Base-by-base conservation (phyloP, 1,140 invertebrate genomes). In the Drosophila kepulauana region DNA sequence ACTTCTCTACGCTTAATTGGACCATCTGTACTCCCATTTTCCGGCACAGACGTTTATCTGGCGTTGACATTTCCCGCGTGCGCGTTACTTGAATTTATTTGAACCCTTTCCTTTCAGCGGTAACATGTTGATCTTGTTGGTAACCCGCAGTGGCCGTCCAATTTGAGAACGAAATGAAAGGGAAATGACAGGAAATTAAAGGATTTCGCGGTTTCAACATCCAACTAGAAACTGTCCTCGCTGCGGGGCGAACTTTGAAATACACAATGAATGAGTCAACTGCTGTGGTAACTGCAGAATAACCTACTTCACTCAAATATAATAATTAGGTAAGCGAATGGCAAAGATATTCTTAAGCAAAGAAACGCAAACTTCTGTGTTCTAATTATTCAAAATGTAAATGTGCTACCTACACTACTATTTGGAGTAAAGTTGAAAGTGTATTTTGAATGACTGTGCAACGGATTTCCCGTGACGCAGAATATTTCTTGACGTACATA, bases 181-280 rank as follows among this genome's bases (percentile, higher is more conserved):
- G 87, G 73, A 91, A 91, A 79, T 69, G 68, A 57, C 72, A 76
- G 89, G 89, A 91, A 91, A 91, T 91, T 91, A 91, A 91, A 80
- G 81, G 85, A 72, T 75, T 80, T 81, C 74, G 79, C 51, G 63
- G 64, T 45, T 54, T 8, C 8, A 41, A 45, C 28, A 54, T 43
- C 52, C 41, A n/a, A 25, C 25, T 43, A 28, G n/a, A 6, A 49
- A 64, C 35, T 67, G 61, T 51, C 67, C 45, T 38, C 33, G 64
- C 68, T 54, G 41, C 56, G 56, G 65, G 66, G 45, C 41, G 48
- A 15, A 62, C 66, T 75, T 82, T 71, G 46, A 58, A 75, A 81
- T 68, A 51, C 30, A 52, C 41, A 52, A 63, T 71, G 49, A 52
- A 68, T 65, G 58, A 86, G 67, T 51, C 16, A 64, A 68, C 25